Conservation (phyloP, 2,888 invertebrate species). For the Parnassius orleans region DNA sequence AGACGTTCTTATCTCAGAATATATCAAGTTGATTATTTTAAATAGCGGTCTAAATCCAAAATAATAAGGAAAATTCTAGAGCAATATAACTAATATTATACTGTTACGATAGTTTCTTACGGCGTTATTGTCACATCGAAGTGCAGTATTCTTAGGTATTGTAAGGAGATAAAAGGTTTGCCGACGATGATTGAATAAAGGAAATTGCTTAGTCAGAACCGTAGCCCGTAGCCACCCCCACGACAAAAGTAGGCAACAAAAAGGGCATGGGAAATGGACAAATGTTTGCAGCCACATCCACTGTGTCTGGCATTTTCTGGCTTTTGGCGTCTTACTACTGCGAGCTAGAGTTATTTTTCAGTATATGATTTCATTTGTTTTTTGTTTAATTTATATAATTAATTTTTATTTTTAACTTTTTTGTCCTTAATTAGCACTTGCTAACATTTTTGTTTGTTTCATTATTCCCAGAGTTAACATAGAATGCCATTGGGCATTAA, state of each 20-base stretch:
- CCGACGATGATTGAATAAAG: slow-evolving; percentile 50
- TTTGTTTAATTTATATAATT: no score
- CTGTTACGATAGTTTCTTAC: neutral
- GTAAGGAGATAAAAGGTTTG: slow-evolving; percentile 20
- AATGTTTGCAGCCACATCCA: slow-evolving; percentile 28
- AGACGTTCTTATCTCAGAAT: no score
- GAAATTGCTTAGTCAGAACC: slow-evolving; percentile 43
- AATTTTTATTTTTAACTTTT: no score
- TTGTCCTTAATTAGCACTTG: no score
- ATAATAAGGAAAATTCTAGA: neutral
- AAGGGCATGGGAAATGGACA: slow-evolving; percentile 28
- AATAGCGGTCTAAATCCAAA: no score
- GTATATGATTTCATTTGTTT: neutral
- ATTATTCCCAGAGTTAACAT: no score
- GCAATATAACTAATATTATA: neutral
- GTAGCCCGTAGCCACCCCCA: slow-evolving; percentile 22
- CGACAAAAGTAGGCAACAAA: slow-evolving; percentile 23
- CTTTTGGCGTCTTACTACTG: slow-evolving; percentile 4
- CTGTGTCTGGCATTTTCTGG: slow-evolving; percentile 17
- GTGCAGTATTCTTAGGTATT: slow-evolving; percentile 22
- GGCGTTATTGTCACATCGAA: slow-evolving; percentile 11
- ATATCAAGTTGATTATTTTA: no score
- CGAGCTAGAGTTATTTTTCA: neutral
- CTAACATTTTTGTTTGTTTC: no score
- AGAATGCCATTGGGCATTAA: no score